Evolutionary conservation across 2,888 invertebrate genomes (phyloP).

Genomic region (Brachypalpus laphriformis): DNA sequence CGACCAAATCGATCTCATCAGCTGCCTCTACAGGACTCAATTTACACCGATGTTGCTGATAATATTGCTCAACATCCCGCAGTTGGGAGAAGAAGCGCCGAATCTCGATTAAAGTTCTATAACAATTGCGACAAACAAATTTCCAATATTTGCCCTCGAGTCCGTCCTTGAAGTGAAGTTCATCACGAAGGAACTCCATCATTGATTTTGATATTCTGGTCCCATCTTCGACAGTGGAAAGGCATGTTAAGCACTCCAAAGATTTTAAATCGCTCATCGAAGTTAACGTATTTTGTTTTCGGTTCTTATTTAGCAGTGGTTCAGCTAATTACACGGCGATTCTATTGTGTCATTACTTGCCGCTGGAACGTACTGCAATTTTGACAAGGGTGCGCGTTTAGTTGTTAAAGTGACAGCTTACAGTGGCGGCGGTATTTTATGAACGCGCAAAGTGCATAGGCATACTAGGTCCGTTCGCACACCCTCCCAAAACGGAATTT

Average conservation of each 20-base stretch:
- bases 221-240: constrained; percentile 30
- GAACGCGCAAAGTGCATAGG: no score
- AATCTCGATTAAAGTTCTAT: constrained; percentile 34
- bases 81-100: constrained; percentile 35
- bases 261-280: constrained; percentile 13
- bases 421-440: not conserved
- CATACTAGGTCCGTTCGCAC: no score
- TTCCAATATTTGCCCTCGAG: not conserved
- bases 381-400: not conserved
- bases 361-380: constrained; percentile 3
- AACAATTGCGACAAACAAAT: constrained; percentile 41
- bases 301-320: not conserved
- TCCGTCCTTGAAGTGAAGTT: constrained; percentile 13
- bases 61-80: constrained; percentile 49
- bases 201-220: constrained; percentile 27
- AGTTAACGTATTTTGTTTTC: not conserved
- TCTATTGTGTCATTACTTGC: no score
- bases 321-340: not conserved
- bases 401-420: not conserved
- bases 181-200: constrained; percentile 8
- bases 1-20: not conserved
- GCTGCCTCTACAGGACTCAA: not conserved
- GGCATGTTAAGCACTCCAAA: constrained; percentile 41
- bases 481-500: no score
- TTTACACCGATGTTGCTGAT: no score